phyloP scores from a whole-genome alignment of 2,113 vertebrate genomes.

The Zosterops borbonicus region DNA sequence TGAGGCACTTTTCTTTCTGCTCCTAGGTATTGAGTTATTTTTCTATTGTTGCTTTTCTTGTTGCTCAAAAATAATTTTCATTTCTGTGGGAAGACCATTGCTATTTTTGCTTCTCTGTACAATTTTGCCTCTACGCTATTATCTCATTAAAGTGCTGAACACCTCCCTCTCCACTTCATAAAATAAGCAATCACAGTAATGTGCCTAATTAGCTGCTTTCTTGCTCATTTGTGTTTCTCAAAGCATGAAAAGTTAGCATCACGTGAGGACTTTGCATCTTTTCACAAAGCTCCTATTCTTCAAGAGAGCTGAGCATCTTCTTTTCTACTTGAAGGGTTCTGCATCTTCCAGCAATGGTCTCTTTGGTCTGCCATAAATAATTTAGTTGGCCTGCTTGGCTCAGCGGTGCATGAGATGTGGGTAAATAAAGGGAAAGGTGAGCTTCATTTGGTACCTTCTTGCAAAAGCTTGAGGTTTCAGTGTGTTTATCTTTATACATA shows the following conservation, averaged over 20 bases:
- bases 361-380: background rate
- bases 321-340: background rate
- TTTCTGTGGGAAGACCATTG: background rate
- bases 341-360: background rate
- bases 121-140: background rate
- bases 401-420: background rate
- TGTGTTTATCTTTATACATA: background rate
- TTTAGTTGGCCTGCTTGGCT: background rate
- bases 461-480: background rate
- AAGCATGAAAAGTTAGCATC: conserved; percentile 14
- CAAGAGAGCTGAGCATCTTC: background rate
- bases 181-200: conserved; percentile 31
- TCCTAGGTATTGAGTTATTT: background rate
- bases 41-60: background rate
- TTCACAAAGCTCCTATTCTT: background rate
- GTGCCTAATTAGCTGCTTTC: conserved; percentile 45
- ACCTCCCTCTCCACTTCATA: conserved; percentile 9
- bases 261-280: background rate
- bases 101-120: background rate
- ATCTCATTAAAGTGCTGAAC: conserved; percentile 4
- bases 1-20: background rate
- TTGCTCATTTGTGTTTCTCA: conserved; percentile 21
- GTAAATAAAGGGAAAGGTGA: background rate
- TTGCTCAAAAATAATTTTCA: background rate
- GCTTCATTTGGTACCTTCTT: background rate